phyloP scores from a whole-genome alignment of 2,888 invertebrate species.

The Steinernema carpocapsae region DNA sequence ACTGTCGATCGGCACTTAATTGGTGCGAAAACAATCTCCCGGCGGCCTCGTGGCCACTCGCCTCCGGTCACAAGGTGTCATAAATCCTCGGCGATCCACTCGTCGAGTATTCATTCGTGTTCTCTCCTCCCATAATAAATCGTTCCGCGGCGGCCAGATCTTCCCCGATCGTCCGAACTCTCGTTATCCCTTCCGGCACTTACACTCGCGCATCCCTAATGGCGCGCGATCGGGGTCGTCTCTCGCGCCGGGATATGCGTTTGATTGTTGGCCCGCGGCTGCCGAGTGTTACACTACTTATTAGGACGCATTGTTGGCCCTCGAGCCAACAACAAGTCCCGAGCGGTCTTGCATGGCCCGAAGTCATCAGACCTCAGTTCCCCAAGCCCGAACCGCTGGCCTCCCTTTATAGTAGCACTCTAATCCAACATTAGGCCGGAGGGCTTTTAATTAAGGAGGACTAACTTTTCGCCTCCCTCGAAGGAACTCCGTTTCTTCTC shows the following conservation, averaged over 20 bases:
- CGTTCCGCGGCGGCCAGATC: neutral
- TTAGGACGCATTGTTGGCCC: constrained; percentile 33
- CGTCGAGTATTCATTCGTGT: constrained; percentile 31
- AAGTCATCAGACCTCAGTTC: constrained; percentile 26
- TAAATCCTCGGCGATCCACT: constrained; percentile 17
- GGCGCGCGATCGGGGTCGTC: neutral
- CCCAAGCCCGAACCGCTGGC: neutral
- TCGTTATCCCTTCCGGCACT: constrained; percentile 31
- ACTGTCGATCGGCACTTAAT: constrained; percentile 16
- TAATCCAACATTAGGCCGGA: constrained; percentile 33
- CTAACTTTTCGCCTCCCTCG: neutral
- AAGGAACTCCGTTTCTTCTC: neutral
- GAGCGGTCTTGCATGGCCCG: constrained; percentile 12
- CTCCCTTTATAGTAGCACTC: constrained; percentile 19
- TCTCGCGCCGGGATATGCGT: constrained; percentile 10
- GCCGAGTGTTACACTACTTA: constrained; percentile 29
- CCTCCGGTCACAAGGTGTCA: neutral
- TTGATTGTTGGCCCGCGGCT: constrained; percentile 19
- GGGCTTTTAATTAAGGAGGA: constrained; percentile 25
- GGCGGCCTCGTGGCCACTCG: neutral
- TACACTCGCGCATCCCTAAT: constrained; percentile 31
- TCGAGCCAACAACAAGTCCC: constrained; percentile 15
- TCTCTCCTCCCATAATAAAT: constrained; percentile 19
- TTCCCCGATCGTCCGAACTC: constrained; percentile 13
- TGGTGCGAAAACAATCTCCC: constrained; percentile 30